Evolutionary conservation across 2,888 invertebrate species (phyloP).

Genomic region (Carcina quercana): DNA sequence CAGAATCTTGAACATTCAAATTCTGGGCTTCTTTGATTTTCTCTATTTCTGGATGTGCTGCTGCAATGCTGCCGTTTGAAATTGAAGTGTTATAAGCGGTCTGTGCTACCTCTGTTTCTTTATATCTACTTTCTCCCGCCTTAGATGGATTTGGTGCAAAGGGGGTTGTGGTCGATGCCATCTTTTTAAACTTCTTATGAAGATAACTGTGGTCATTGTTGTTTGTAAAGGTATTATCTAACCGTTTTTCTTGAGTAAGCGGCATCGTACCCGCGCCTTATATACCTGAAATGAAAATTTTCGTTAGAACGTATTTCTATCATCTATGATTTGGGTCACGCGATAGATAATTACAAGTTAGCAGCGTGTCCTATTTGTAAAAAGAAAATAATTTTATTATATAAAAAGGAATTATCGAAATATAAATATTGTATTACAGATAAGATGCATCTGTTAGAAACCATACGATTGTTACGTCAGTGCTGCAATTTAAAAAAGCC

Average conservation of each 20-base stretch:
- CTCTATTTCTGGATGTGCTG: slow-evolving; percentile 64
- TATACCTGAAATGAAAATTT: slow-evolving; percentile 49
- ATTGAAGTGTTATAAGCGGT: slow-evolving; percentile 47
- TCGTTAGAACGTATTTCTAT: not conserved
- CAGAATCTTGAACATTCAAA: slow-evolving; percentile 33
- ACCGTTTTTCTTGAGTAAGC: slow-evolving; percentile 67
- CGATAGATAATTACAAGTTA: too few relatives aligned
- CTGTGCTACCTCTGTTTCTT: slow-evolving; percentile 42
- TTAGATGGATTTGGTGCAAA: slow-evolving; percentile 46
- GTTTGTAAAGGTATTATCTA: slow-evolving; percentile 63
- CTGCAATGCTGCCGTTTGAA: slow-evolving; percentile 62
- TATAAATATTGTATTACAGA: too few relatives aligned
- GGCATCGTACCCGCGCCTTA: slow-evolving; percentile 61
- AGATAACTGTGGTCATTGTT: slow-evolving; percentile 84
- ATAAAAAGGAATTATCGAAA: too few relatives aligned
- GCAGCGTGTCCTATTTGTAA: too few relatives aligned
- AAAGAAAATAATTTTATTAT: not conserved
- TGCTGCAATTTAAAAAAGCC: slow-evolving; percentile 24
- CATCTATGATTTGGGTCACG: not conserved
- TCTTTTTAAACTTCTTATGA: slow-evolving; percentile 95
- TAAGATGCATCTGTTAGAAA: too few relatives aligned
- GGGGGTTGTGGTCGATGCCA: slow-evolving; percentile 77
- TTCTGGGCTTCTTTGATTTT: slow-evolving; percentile 53
- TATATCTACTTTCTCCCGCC: slow-evolving; percentile 44
- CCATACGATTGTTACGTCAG: not conserved